Conservation (phyloP, 2,797 vertebrate genomes). For the Helicolenus hilgendorfi region DNA sequence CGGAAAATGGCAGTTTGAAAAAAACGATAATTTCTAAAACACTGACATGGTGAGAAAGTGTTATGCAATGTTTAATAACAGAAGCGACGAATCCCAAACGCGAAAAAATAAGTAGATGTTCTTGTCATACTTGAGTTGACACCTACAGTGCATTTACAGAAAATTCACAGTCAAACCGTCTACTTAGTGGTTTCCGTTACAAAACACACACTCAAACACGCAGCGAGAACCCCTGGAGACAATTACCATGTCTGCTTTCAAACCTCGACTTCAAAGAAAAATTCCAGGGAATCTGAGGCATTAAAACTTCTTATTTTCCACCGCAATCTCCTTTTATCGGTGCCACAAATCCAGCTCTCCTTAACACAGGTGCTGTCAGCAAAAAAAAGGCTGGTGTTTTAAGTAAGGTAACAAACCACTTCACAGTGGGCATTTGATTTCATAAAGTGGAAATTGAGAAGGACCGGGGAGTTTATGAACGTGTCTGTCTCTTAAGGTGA, state of each 20-base stretch:
- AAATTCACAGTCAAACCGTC: conserved; percentile 18
- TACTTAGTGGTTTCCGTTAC: not conserved
- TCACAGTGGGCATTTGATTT: conserved; percentile 74
- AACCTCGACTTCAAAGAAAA: conserved; percentile 78
- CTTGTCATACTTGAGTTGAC: conserved; percentile 13
- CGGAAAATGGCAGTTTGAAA: conserved; percentile 15
- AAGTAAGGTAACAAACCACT: conserved; percentile 68
- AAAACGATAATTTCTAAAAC: not conserved
- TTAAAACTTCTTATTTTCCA: conserved; percentile 83
- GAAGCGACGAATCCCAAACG: not conserved
- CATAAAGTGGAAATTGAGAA: conserved; percentile 81
- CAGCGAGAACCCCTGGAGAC: conserved; percentile 72
- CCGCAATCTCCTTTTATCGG: conserved; percentile 71
- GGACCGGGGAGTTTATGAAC: conserved; percentile 81
- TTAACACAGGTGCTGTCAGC: conserved; percentile 70
- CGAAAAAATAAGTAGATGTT: not conserved
- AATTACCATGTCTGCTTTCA: conserved; percentile 83
- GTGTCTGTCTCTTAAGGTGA: conserved; percentile 80
- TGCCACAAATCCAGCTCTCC: conserved; percentile 71
- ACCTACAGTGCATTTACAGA: conserved; percentile 28
- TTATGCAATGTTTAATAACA: not conserved
- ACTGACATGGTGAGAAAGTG: not conserved
- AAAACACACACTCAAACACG: conserved; percentile 12
- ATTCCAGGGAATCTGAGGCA: conserved; percentile 74
- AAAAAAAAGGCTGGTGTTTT: conserved; percentile 59